A percentile compares a stretch with the other conserved stretches of the same genome.
These are phyloP conservation scores for Folsomia manolachei DNA, from an alignment of 2,888 invertebrate species.

Conservation along the genomic window DNA sequence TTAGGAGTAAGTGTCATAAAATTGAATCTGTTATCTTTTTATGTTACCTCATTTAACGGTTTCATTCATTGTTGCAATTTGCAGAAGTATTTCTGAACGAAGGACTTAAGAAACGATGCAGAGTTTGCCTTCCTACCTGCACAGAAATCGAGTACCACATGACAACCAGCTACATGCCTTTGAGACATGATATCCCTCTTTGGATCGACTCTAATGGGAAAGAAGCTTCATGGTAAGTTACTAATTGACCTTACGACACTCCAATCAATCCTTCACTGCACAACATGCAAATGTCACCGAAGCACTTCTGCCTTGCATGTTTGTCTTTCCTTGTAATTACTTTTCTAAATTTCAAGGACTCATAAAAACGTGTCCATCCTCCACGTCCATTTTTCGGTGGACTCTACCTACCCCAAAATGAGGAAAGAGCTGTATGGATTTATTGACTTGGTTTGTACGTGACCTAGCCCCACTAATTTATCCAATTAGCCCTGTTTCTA, in stretches of 20 bases:
- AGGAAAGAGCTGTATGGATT: conserved; percentile 40
- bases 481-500: background rate
- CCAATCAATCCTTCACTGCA: too few relatives aligned
- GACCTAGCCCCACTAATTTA: background rate
- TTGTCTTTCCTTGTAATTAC: background rate
- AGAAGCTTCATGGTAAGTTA: conserved; percentile 8
- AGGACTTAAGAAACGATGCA: conserved; percentile 12
- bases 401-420: conserved; percentile 37
- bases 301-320: too few relatives aligned
- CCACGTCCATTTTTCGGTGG: conserved; percentile 41
- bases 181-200: conserved; percentile 9
- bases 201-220: conserved; percentile 1
- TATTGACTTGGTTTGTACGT: conserved; percentile 35
- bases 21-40: too few relatives aligned
- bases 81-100: background rate
- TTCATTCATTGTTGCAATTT: too few relatives aligned
- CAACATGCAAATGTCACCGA: too few relatives aligned
- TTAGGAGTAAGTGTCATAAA: conserved; percentile 36
- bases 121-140: conserved; percentile 35
- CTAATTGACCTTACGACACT: too few relatives aligned
- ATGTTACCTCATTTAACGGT: too few relatives aligned
- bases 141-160: conserved; percentile 37
- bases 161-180: conserved; percentile 20
- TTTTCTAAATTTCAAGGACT: conserved; percentile 24
- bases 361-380: conserved; percentile 39